These are phyloP conservation scores for Antigone vipio DNA, from an alignment of 2,113 vertebrate species.

Conservation along the genomic window DNA sequence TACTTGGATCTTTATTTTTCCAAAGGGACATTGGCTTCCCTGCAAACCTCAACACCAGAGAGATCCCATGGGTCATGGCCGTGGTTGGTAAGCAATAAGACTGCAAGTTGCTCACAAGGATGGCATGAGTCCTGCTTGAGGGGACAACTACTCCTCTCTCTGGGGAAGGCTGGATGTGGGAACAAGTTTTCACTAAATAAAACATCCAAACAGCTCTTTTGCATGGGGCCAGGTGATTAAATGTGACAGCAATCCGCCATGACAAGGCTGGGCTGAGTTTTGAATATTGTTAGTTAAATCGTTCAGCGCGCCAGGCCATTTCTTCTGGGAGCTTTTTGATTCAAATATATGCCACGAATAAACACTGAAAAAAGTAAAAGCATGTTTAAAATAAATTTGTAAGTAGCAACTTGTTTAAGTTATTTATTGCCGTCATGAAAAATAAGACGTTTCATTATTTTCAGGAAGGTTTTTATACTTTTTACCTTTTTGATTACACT, in stretches of 20 bases:
- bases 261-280: neutral
- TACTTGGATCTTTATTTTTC: neutral
- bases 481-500: neutral
- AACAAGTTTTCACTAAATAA: neutral
- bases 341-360: neutral
- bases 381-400: neutral
- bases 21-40: neutral
- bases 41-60: neutral
- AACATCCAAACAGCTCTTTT: neutral
- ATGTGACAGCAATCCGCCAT: neutral
- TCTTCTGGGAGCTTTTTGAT: neutral
- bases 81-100: neutral
- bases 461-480: neutral
- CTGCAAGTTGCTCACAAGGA: neutral
- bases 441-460: neutral
- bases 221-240: neutral
- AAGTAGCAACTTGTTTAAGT: neutral
- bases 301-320: neutral
- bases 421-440: neutral
- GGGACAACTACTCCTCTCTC: neutral
- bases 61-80: neutral
- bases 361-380: neutral
- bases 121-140: neutral
- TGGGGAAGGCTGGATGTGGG: neutral
- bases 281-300: neutral